phyloP scores from a whole-genome alignment of 2,888 invertebrate genomes.

The Euplagia quadripunctaria region DNA sequence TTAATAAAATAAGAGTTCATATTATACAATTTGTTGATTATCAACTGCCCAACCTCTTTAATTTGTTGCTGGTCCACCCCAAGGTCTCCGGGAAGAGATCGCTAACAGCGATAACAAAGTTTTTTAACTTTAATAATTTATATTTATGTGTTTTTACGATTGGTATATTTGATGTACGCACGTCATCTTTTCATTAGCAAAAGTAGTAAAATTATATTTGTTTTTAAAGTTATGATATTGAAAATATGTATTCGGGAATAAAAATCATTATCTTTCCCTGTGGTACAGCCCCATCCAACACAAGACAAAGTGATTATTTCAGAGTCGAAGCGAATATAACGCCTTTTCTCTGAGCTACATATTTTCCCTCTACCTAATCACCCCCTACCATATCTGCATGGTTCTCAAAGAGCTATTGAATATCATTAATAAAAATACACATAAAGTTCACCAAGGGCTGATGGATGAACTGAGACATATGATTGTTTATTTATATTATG shows the following conservation, averaged over 20 bases:
- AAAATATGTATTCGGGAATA: neutral
- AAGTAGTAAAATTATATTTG: neutral
- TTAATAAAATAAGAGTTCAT: conserved; percentile 6
- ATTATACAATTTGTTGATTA: conserved; percentile 3
- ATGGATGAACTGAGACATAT: neutral
- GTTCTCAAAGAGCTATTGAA: neutral
- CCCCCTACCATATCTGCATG: too few relatives aligned
- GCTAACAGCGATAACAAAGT: neutral
- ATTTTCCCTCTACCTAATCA: too few relatives aligned
- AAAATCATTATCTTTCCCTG: too few relatives aligned
- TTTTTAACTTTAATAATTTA: neutral
- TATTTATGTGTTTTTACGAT: neutral
- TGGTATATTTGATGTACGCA: neutral
- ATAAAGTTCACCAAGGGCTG: neutral
- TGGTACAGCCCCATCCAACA: too few relatives aligned
- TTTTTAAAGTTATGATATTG: neutral
- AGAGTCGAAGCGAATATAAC: too few relatives aligned
- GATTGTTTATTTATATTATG: neutral
- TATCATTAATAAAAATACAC: neutral
- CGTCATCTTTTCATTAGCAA: neutral
- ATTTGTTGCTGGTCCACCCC: conserved; percentile 8
- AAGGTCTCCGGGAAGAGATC: conserved; percentile 17
- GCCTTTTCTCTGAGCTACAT: too few relatives aligned
- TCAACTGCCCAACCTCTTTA: conserved; percentile 6
- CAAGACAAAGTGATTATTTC: too few relatives aligned